A percentile compares a stretch with the other conserved stretches of the same genome.
Conservation (phyloP, 2,113 vertebrate genomes). For the Ameiurus melas region DNA sequence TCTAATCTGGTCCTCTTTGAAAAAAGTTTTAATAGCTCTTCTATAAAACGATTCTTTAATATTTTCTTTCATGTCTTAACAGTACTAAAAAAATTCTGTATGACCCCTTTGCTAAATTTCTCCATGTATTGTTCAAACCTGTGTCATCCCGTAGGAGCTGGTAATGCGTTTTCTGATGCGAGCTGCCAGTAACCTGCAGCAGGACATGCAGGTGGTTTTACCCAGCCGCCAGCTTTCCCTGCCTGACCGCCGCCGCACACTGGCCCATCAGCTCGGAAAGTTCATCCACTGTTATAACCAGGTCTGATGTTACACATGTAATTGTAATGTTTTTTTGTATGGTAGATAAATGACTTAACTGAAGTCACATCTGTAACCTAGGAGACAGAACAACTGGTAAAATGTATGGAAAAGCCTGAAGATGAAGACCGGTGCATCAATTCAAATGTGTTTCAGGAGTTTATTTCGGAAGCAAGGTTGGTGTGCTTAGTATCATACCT, state of each 20-base stretch:
- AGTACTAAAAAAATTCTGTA: neutral
- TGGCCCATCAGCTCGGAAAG: constrained; percentile 86
- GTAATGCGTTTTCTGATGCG: constrained; percentile 88
- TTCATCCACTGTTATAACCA: constrained; percentile 88
- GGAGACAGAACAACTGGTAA: constrained; percentile 88
- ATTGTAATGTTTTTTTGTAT: neutral
- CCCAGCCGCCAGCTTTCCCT: constrained; percentile 79
- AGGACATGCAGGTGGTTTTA: constrained; percentile 80
- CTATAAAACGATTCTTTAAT: neutral
- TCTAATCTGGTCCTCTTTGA: neutral
- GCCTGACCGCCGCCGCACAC: constrained; percentile 79
- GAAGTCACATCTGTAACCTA: constrained; percentile 53
- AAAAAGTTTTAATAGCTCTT: neutral
- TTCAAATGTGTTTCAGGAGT: constrained; percentile 81
- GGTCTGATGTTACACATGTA: constrained; percentile 63
- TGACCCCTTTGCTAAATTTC: neutral
- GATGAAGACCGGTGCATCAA: constrained; percentile 80
- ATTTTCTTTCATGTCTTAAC: neutral
- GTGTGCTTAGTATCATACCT: constrained; percentile 39
- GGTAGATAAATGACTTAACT: neutral
- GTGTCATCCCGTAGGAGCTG: constrained; percentile 78
- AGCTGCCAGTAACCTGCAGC: constrained; percentile 87
- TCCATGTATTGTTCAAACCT: neutral
- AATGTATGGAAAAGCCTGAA: constrained; percentile 73
- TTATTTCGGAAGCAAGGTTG: constrained; percentile 87